Evolutionary conservation across 1,140 invertebrate genomes (phyloP).

Genomic region (Papilio xuthus): DNA sequence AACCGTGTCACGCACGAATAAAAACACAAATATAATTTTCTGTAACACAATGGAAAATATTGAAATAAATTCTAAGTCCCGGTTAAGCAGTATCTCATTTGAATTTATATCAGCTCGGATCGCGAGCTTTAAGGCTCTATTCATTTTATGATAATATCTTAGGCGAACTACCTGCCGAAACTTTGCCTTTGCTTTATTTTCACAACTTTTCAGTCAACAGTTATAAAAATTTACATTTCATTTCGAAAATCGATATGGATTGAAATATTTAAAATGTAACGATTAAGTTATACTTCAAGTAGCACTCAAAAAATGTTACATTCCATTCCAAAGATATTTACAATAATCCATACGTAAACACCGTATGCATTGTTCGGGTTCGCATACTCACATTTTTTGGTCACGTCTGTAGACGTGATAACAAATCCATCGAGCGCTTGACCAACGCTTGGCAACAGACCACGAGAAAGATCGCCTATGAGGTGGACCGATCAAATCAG

Average conservation of each 20-base stretch:
- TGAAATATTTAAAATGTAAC: neutral
- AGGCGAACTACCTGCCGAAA: constrained; percentile 14
- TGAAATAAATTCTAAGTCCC: constrained; percentile 1
- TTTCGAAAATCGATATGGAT: neutral
- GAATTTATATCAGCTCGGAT: constrained; percentile 5
- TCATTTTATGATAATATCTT: constrained; percentile 29
- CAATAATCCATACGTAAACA: too few species aligned
- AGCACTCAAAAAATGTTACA: too few species aligned
- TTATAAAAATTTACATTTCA: neutral
- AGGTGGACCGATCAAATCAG: too few species aligned
- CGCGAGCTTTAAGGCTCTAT: neutral
- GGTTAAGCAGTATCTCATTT: constrained; percentile 17
- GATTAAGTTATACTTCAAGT: too few species aligned
- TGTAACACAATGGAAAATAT: neutral
- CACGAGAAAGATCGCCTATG: too few species aligned
- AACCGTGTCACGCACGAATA: too few species aligned
- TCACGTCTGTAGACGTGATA: too few species aligned
- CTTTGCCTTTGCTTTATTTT: neutral
- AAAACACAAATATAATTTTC: neutral
- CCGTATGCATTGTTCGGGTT: too few species aligned
- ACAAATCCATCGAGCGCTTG: too few species aligned
- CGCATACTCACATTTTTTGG: too few species aligned
- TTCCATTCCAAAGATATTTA: too few species aligned
- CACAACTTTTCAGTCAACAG: neutral
- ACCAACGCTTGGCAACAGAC: too few species aligned